Evolutionary conservation across 2,888 invertebrate species (phyloP), one percentile per base, ranked within the genome.

Genomic region (Pseudococcus jackbeardsleyi): DNA sequence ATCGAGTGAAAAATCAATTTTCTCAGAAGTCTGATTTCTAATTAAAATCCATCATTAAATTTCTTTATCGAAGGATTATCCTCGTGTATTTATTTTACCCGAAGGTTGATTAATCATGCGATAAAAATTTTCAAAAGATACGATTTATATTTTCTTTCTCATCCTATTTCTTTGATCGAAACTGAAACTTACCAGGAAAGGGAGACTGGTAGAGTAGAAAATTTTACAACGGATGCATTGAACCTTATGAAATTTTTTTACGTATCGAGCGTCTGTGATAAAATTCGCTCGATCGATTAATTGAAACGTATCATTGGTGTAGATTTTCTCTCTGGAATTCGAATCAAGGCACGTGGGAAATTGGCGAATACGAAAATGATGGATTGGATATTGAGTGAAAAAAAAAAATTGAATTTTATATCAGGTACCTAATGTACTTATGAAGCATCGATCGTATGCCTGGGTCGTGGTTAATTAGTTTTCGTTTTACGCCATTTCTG

Each of bases 1-100:
- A 48, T 82, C 82, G 4, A 48, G 82, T 8, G 19, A 82, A 48
- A 42, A 46, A 82, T 82, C 82, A 82, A 33, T 72, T 72, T 72
- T 72, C 72, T 33, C 33, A 15, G 72, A 72, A 72, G 72, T n/a
- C 3, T 6, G 26, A 72, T 15, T 72, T 68, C n/a, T 12, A 72
- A 33, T 72, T 72, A 72, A 72, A 72, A n/a, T n/a, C n/a, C 9
- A 11, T 68, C 64, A 68, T 68, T 68, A 72, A 26, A 15, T 72
- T 72, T 72, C 15, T 72, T 72, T 33, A 72, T 72, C 72, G 15
- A 33, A 12, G 72, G 72, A 33, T 72, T 6, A 72, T 8, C 39
- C 39, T 6, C 39, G 7, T 39, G 39, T 39, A 39, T 19, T 22
- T 72, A 9, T 26, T 72, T 72, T 72, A 33, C 72, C 15, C 15